Evolutionary conservation across 92 coral and sea anemone species (phyloP).

Genomic region (Pocillopora meandrina): DNA sequence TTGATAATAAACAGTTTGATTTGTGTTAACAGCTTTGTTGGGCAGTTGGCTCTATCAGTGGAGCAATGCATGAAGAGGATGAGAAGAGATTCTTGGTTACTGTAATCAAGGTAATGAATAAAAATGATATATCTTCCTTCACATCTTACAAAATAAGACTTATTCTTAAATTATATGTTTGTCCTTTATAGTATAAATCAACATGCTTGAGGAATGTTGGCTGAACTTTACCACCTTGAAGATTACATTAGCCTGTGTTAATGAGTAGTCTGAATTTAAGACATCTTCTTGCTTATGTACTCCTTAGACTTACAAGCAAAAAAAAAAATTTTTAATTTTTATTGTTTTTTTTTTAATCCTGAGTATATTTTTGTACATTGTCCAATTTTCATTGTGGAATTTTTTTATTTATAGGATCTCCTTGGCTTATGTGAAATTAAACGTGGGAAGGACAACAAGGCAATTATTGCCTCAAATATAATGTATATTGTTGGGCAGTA

Average conservation of each 20-base stretch:
- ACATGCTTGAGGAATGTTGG: no score
- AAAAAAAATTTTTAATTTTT: no score
- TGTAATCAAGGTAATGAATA: conserved; percentile 82
- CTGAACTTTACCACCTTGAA: no score
- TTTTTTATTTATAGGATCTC: conserved; percentile 66
- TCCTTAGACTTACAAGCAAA: no score
- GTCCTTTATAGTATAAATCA: no score
- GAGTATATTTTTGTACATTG: neutral
- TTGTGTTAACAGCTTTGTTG: conserved; percentile 77
- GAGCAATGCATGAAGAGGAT: conserved; percentile 99
- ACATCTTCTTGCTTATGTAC: no score
- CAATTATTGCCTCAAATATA: conserved; percentile 97
- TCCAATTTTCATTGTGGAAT: no score
- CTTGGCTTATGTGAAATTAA: conserved; percentile 99
- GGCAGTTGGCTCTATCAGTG: conserved; percentile 99
- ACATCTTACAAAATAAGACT: no score
- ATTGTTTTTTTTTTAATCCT: neutral
- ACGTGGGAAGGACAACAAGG: conserved; percentile 98
- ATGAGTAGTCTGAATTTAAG: no score
- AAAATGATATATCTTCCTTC: no score
- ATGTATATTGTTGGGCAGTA: conserved; percentile 99
- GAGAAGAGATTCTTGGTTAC: conserved; percentile 97
- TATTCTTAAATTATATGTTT: no score
- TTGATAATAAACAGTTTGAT: neutral
- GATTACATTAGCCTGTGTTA: no score